These are phyloP conservation scores for Paragorgia papillata DNA, from an alignment of 92 coral and sea anemone species.

Conservation along the genomic window DNA sequence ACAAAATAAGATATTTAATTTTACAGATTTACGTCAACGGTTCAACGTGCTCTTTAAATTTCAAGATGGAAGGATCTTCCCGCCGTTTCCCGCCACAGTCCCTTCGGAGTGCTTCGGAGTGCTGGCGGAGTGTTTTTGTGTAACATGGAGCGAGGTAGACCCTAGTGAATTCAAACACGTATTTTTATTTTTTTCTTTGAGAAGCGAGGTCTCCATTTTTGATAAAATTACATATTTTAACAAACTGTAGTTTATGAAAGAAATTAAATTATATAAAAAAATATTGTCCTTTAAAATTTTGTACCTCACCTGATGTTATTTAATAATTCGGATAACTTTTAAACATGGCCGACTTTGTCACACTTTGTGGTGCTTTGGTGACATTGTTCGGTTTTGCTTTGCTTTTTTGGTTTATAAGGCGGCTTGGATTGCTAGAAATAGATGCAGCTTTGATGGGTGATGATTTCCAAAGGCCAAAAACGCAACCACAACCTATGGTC, in stretches of 20 bases:
- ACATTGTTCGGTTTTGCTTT: constrained; percentile 65
- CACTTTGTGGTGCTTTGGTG: constrained; percentile 61
- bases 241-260: no score
- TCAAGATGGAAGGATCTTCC: constrained; percentile 19
- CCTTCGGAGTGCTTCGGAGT: no score
- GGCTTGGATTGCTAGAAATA: constrained; percentile 72
- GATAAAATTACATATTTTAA: no score
- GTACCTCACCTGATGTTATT: constrained; percentile 40
- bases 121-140: no score
- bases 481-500: constrained; percentile 68
- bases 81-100: no score
- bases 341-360: constrained; percentile 77
- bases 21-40: no score
- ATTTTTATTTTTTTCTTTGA: no score
- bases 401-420: constrained; percentile 68
- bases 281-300: neutral
- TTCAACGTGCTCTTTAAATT: neutral
- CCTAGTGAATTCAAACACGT: no score
- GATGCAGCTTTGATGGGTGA: constrained; percentile 63
- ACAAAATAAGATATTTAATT: neutral
- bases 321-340: neutral
- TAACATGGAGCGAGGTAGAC: neutral
- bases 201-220: no score
- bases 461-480: constrained; percentile 57
- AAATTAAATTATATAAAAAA: neutral